Evolutionary conservation across 2,113 vertebrate species (phyloP).

Genomic region (Lepus americanus): DNA sequence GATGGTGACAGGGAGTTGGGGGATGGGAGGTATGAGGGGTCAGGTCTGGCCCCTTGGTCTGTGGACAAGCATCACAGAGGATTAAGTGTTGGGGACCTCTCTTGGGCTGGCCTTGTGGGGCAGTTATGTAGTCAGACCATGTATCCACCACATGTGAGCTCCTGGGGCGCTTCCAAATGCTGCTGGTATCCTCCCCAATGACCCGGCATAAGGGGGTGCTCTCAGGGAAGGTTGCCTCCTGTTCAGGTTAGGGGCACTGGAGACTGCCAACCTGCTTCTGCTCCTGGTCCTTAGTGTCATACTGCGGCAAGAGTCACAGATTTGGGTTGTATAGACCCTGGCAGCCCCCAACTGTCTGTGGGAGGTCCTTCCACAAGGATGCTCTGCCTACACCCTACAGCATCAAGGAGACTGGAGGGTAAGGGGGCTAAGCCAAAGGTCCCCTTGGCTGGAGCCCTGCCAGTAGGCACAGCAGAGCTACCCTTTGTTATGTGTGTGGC

Average conservation of each 20-base stretch:
- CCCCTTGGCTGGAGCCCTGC: neutral
- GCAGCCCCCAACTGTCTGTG: neutral
- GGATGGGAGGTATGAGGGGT: neutral
- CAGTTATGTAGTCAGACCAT: neutral
- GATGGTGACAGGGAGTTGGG: neutral
- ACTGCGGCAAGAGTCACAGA: neutral
- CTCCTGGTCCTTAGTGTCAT: neutral
- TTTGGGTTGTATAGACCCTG: neutral
- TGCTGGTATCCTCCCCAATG: neutral
- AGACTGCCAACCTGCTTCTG: too few species aligned
- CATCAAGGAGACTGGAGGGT: neutral
- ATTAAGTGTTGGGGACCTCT: neutral
- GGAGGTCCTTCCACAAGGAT: neutral
- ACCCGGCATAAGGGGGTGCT: fast-evolving
- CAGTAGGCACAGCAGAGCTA: neutral
- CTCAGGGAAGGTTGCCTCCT: neutral
- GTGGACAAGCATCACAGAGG: too few species aligned
- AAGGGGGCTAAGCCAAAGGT: neutral
- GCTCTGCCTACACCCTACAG: neutral
- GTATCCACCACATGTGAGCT: too few species aligned
- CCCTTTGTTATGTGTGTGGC: too few species aligned
- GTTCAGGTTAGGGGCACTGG: neutral
- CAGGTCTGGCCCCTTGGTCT: neutral
- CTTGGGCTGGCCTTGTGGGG: neutral
- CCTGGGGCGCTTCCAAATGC: neutral